Evolutionary conservation across 2,113 vertebrate species (phyloP), one percentile per base, ranked within the genome.

Genomic region (Myotis lucifugus): DNA sequence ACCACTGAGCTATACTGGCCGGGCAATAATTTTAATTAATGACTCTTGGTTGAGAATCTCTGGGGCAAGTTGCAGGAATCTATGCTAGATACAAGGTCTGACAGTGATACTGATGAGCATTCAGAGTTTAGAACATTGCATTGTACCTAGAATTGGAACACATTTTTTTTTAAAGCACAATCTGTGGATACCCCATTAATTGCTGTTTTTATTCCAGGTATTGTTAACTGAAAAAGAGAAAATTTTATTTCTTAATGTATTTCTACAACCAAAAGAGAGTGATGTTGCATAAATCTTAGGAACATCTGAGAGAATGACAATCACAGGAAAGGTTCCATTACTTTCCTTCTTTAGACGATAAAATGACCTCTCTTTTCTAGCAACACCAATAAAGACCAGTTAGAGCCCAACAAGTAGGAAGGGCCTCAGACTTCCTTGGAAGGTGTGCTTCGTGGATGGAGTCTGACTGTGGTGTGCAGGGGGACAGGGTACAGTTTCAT

Each of bases 11-110:
- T 61, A 61, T 3, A 61, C 59, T 61, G 59, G 23, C 23, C 9
- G 25, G 23, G 10, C 0, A 10, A 61, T 61, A 61, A 61, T 59
- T 59, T 59, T 25, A 95, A 85, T 94, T 29, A 95, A 84, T 95
- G 78, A 91, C 85, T 97, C 42, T 50, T 42, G 34, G 4, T 15
- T 73, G 56, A 94, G 88, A 78, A 34, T 88, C 77, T 97, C 32
- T 79, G 54, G 69, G 48, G 69, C 37, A 79, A 67, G 82, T 73
- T 6, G 1, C n/a, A 52, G 67, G 32, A 56, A 74, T 81, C 56
- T 78, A 23, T 70, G 8, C 32, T 21, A 46, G 67, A n/a, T 40
- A 11, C 9, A 73, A 93, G 59, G 52, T 77, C 61, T 93, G 73
- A 46, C 40, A 72, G 29, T 52, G 37, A 46, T 69, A n/a, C 18